Percentiles rank a stretch among this genome's conserved stretches.
Evolutionary conservation across 2,888 invertebrate species (phyloP).

Genomic region (Hirtodrosophila trivittata): DNA sequence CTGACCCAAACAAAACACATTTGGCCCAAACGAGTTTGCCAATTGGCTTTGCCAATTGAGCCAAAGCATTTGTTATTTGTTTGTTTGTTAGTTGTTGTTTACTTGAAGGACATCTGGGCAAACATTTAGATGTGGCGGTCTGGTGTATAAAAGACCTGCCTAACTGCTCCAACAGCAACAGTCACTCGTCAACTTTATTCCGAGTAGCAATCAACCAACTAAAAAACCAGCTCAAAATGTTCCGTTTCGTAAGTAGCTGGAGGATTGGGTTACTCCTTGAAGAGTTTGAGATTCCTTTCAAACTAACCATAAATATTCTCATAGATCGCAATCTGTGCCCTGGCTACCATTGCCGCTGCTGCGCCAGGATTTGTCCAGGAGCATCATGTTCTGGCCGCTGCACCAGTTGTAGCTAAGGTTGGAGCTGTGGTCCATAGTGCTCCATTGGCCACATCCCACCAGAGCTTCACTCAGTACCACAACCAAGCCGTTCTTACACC

Average conservation of each 20-base stretch:
- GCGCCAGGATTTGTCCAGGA: constrained; percentile 76
- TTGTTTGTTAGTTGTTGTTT: constrained; percentile 28
- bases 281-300: not conserved
- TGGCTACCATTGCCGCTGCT: constrained; percentile 79
- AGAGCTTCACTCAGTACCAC: constrained; percentile 85
- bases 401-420: constrained; percentile 73
- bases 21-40: constrained; percentile 51
- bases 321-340: constrained; percentile 73
- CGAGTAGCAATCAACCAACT: constrained; percentile 30
- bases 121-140: constrained; percentile 19
- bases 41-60: too few species aligned
- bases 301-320: not conserved
- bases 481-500: constrained; percentile 83
- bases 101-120: constrained; percentile 60
- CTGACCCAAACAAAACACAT: constrained; percentile 16
- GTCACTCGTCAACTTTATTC: constrained; percentile 53
- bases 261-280: not conserved
- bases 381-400: constrained; percentile 68
- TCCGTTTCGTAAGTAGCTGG: constrained; percentile 81
- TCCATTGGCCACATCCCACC: constrained; percentile 85
- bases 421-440: constrained; percentile 81
- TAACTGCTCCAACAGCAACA: constrained; percentile 51
- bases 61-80: constrained; percentile 1
- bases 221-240: constrained; percentile 77
- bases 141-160: constrained; percentile 49